Evolutionary conservation across 2,888 invertebrate genomes (phyloP), one percentile per base, ranked within the genome.

Genomic region (Mycalesis mineus): DNA sequence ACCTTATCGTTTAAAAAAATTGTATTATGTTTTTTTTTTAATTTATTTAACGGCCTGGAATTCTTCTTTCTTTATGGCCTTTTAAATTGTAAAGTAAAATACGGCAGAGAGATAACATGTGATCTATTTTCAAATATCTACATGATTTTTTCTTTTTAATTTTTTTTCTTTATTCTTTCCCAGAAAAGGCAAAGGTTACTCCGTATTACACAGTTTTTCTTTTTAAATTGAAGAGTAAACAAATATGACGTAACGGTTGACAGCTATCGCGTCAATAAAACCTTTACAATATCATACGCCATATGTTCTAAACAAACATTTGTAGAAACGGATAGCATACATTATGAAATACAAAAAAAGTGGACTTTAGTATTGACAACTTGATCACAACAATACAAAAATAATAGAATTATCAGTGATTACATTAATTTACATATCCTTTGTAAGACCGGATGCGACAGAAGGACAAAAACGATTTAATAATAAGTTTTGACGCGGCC

Each of bases 391-490:
- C 84, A 82, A 84, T 82, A 79, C 75, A 73, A 72, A 77, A 80
- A 82, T 87, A 88, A 88, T 88, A 87, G 86, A 88, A 88, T 88
- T 86, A 88, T 87, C 84, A 85, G 79, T 81, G 87, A 87, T 88
- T 86, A 84, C 82, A 75, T 79, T 86, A 84, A 88, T 88, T 88
- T 88, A 86, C 80, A 87, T 88, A 84, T 87, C 80, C 84, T 80
- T 84, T 84, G 80, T 81, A 74, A 75, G 67, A 80, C 88, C 87
- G 88, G 88, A 89, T 84, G 77, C 78, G 77, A 77, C 82, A 81
- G 75, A 78, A 83, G 87, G 87, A 88, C 85, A 88, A 88, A 88
- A 88, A 89, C 84, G 85, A 82, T 88, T 86, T 88, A 88, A 89
- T 88, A 88, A 86, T 82, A 88, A 82, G 81, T 85, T 84, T 22